A percentile compares a stretch with the other conserved stretches of the same genome.
Conservation (phyloP, 2,888 invertebrate species). For the Geophilus truncorum region DNA sequence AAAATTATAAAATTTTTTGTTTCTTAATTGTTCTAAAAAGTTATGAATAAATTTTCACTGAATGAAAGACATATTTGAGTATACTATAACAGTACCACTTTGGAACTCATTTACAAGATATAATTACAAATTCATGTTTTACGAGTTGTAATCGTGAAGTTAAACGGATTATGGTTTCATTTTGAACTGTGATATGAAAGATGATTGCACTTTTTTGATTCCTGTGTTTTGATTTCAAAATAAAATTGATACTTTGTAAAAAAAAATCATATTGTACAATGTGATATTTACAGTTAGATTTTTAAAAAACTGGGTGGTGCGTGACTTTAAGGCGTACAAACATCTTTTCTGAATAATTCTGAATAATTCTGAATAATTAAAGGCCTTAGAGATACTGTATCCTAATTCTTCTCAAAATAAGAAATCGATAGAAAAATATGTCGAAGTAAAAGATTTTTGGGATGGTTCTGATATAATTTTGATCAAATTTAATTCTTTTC, state of each 20-base stretch:
- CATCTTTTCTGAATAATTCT: too few species aligned
- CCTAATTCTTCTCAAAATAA: too few species aligned
- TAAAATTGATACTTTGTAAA: constrained; percentile 16
- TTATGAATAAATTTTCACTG: constrained; percentile 11
- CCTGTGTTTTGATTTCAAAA: constrained; percentile 5
- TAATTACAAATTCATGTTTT: constrained; percentile 11
- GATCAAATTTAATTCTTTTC: too few species aligned
- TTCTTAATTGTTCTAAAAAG: not conserved
- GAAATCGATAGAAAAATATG: too few species aligned
- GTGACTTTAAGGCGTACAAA: too few species aligned
- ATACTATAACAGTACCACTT: not conserved
- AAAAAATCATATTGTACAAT: too few species aligned
- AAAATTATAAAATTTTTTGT: not conserved
- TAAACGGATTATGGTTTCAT: not conserved
- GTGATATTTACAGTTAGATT: too few species aligned
- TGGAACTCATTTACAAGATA: not conserved
- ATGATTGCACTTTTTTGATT: constrained; percentile 6
- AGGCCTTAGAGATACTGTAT: too few species aligned
- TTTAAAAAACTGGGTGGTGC: too few species aligned
- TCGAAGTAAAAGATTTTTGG: too few species aligned
- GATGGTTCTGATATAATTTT: too few species aligned
- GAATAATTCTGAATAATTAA: too few species aligned
- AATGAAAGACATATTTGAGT: constrained; percentile 8
- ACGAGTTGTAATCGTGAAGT: not conserved
- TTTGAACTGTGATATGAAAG: constrained; percentile 15